phyloP scores from a whole-genome alignment of 2,888 invertebrate species.

The Tetanocera ferruginea region DNA sequence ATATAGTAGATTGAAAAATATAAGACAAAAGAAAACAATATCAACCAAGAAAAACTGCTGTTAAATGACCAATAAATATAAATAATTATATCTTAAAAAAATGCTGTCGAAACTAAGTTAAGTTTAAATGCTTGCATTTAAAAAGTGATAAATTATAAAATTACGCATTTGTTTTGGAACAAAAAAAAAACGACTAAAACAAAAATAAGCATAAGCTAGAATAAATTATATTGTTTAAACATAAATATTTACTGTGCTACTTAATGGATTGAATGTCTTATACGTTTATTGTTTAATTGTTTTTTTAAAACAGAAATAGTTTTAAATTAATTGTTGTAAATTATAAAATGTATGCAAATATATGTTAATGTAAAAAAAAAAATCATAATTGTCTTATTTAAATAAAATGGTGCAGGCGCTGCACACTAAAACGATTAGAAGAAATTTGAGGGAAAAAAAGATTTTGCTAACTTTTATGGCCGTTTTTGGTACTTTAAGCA shows the following conservation, averaged over 20 bases:
- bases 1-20: background rate
- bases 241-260: background rate
- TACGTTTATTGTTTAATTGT: background rate
- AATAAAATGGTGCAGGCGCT: too few species aligned
- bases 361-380: slow-evolving; percentile 10
- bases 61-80: slow-evolving; percentile 11
- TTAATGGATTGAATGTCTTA: background rate
- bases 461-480: too few species aligned
- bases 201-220: too few species aligned
- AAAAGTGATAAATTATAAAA: too few species aligned
- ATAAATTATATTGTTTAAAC: too few species aligned
- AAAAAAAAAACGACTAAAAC: too few species aligned
- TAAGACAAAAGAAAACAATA: background rate
- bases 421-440: too few species aligned
- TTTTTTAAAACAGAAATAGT: background rate
- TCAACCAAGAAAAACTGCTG: slow-evolving; percentile 1
- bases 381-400: background rate
- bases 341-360: background rate
- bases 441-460: too few species aligned
- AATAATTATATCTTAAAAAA: background rate
- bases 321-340: background rate
- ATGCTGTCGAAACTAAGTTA: too few species aligned
- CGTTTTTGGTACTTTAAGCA: too few species aligned
- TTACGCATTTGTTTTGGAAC: too few species aligned
- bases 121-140: too few species aligned